A percentile compares a stretch with the other conserved stretches of the same genome.
Conservation (phyloP, 2,113 vertebrate genomes). For the Chascanopsetta lugubris region DNA sequence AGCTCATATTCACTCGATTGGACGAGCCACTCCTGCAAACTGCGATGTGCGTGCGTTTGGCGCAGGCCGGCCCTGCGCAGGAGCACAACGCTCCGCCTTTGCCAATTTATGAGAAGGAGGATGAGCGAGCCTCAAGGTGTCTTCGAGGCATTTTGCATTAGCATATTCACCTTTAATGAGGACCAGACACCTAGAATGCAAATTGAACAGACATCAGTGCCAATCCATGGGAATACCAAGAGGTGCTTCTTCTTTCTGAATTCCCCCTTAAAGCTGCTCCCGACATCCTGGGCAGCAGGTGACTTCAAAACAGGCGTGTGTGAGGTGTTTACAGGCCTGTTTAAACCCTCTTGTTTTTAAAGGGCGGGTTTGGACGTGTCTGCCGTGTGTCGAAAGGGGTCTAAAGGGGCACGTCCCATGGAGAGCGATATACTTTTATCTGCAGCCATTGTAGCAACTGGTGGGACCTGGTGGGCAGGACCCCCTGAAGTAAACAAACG, state of each 20-base stretch:
- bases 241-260: not conserved
- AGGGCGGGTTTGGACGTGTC: constrained; percentile 16
- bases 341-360: constrained; percentile 14
- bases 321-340: constrained; percentile 10
- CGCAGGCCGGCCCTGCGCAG: constrained; percentile 20
- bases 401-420: constrained; percentile 34
- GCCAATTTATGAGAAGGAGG: constrained; percentile 49
- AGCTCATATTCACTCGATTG: constrained; percentile 43
- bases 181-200: constrained; percentile 38
- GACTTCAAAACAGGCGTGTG: constrained; percentile 14
- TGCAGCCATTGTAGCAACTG: constrained; percentile 34
- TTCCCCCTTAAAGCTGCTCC: not conserved
- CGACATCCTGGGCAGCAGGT: constrained; percentile 10
- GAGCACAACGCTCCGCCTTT: constrained; percentile 18
- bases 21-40: constrained; percentile 41
- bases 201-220: constrained; percentile 33
- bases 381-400: constrained; percentile 31
- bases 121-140: constrained; percentile 47
- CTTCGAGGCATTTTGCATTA: constrained; percentile 57
- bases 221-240: constrained; percentile 4
- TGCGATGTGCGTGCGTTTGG: constrained; percentile 39
- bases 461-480: constrained; percentile 37
- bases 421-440: constrained; percentile 54
- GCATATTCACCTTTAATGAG: constrained; percentile 66
- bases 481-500: constrained; percentile 51